Evolutionary conservation across 2,113 vertebrate species (phyloP).

Genomic region (Rhea americana): DNA sequence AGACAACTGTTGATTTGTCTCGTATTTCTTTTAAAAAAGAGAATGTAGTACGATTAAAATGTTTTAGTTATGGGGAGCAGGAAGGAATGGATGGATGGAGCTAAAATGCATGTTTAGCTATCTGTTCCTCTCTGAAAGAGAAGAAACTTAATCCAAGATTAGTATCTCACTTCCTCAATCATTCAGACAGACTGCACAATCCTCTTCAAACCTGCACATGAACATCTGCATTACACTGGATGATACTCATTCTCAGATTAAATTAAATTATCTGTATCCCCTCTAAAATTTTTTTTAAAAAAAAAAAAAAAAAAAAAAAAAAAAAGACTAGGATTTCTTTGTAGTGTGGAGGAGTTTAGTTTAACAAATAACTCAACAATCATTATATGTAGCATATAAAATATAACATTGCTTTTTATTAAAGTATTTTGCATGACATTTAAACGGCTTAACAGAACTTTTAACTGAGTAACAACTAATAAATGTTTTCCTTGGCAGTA

Average conservation of each 20-base stretch:
- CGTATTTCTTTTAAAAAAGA: not conserved
- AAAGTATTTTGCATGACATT: not conserved
- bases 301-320: not conserved
- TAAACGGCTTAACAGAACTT: not conserved
- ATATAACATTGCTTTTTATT: not conserved
- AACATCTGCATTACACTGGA: slow-evolving; percentile 14
- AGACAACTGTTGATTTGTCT: not conserved
- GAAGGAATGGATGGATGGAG: not conserved
- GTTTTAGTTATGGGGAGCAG: not conserved
- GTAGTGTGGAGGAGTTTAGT: not conserved
- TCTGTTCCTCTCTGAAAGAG: not conserved
- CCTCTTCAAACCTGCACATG: not conserved
- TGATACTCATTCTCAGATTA: slow-evolving; percentile 6
- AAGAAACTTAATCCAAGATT: not conserved
- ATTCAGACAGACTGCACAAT: slow-evolving; percentile 7
- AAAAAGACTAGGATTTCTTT: not conserved
- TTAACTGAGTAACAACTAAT: not conserved
- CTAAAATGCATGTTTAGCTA: not conserved
- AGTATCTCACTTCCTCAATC: not conserved
- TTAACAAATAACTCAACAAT: not conserved
- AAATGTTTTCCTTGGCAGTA: not conserved
- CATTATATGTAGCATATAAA: not conserved
- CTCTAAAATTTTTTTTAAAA: slow-evolving; percentile 10
- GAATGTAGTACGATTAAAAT: not conserved
- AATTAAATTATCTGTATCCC: slow-evolving; percentile 38